Evolutionary conservation across 53 echinoderm and acorn worm genomes (phyloP), one percentile per base, ranked within the genome.

Genomic region (Apostichopus leukothele): DNA sequence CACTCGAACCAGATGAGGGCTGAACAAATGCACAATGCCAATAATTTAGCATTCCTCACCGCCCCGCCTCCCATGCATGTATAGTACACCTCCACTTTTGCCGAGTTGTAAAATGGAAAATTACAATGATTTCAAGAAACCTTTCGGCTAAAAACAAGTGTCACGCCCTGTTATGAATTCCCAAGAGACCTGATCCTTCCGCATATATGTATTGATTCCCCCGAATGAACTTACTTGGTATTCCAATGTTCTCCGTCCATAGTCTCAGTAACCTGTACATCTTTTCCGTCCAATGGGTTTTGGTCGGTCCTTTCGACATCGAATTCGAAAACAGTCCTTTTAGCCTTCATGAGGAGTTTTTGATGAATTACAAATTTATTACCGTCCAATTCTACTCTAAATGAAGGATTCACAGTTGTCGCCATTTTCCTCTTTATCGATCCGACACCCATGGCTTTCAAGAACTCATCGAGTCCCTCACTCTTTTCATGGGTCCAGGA

Each of bases 211-310:
- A 39, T 39, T 39, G 39, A 39, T 0, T 39, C 39, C 39, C 39
- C 39, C 2, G 18, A 14, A 14, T n/a, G 4, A 53, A 59, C 84
- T 84, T 84, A 84, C 53, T 86, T 61, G 63, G 90, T 66, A 21
- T 92, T 88, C 91, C 90, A 89, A 75, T 89, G 89, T 10, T 75
- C 91, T 18, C 89, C 94, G 20, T 90, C 87, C 89, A 83, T 76
- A 7, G 78, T 68, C n/a, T 91, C 83, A 54, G 84, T 76, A 23
- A 83, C 88, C 5, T 68, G 83, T 5, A 92, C 67, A 50, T 78
- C 88, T 22, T 86, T 88, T 6, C 88, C 91, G 74, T 63, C 76
- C 83, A 90, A 81, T 23, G 89, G 88, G 71, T 92, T 74, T 67
- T 81, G 90, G 78, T 90, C 79, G 4, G 88, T 27, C 54, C 87